Percentiles rank a stretch among this genome's conserved stretches.
These are phyloP conservation scores for Novumbra hubbsi DNA, from an alignment of 2,797 vertebrate genomes.

Conservation along the genomic window DNA sequence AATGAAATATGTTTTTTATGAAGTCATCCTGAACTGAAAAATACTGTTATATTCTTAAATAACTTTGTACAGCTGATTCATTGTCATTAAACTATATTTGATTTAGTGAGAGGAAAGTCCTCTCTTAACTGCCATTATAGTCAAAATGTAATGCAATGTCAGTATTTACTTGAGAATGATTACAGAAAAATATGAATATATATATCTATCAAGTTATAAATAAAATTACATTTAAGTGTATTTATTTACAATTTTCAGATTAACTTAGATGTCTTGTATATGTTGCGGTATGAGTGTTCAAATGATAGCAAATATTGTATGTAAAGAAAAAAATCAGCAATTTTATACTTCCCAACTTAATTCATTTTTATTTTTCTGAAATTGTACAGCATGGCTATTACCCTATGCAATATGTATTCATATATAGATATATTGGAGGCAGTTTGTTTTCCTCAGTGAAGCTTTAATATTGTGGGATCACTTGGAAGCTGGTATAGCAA, in stretches of 20 bases:
- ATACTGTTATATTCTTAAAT: conserved; percentile 62
- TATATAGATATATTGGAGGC: conserved; percentile 86
- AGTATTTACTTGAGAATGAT: conserved; percentile 79
- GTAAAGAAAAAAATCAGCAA: conserved; percentile 61
- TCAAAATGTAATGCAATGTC: conserved; percentile 71
- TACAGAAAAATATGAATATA: conserved; percentile 67
- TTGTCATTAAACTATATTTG: conserved; percentile 65
- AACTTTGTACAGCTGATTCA: conserved; percentile 81
- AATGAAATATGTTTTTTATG: conserved; percentile 70
- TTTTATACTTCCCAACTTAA: conserved; percentile 77
- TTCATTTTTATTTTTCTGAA: conserved; percentile 82
- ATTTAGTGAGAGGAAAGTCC: conserved; percentile 63
- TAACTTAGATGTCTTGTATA: conserved; percentile 82
- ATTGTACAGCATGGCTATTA: conserved; percentile 97
- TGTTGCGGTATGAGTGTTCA: conserved; percentile 94
- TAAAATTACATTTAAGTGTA: conserved; percentile 68
- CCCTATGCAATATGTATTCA: conserved; percentile 96
- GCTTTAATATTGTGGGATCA: conserved; percentile 87
- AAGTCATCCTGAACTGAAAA: conserved; percentile 54
- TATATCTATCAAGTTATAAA: conserved; percentile 72
- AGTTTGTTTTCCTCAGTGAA: conserved; percentile 90
- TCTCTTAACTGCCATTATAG: conserved; percentile 65
- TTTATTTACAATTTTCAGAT: conserved; percentile 78
- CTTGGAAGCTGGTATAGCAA: conserved; percentile 82
- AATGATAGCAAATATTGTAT: conserved; percentile 80